Evolutionary conservation across 1,140 invertebrate genomes (phyloP).

Genomic region (Drosophila elegans): DNA sequence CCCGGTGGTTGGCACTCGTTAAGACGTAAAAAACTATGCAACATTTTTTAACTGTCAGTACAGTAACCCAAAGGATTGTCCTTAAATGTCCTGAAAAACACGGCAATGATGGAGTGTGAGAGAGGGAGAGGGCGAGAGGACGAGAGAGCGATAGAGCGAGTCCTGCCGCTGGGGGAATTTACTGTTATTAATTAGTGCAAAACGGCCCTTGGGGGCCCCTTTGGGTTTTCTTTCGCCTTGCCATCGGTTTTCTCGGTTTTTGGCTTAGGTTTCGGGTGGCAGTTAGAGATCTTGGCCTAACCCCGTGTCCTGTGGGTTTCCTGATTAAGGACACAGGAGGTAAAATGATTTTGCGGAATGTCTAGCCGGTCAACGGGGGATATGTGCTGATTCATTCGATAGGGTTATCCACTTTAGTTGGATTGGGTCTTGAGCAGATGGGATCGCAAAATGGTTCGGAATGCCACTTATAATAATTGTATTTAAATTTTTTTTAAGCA

Average conservation of each 20-base stretch:
- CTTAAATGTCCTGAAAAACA: conserved; percentile 21
- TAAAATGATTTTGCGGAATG: conserved; percentile 63
- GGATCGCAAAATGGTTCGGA: background rate
- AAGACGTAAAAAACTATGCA: conserved; percentile 80
- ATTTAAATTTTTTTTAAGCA: too few species aligned
- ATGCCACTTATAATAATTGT: background rate
- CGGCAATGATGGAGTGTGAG: background rate
- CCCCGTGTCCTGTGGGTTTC: conserved; percentile 51
- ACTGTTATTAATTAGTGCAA: conserved; percentile 82
- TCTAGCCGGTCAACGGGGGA: conserved; percentile 17
- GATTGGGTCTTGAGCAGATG: conserved; percentile 24
- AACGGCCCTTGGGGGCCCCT: conserved; percentile 74
- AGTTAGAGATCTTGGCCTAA: conserved; percentile 16
- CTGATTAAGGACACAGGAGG: conserved; percentile 58
- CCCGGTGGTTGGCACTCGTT: conserved; percentile 78
- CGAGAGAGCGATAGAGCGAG: background rate
- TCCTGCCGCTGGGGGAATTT: conserved; percentile 59
- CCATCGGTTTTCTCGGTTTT: conserved; percentile 14
- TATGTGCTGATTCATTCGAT: conserved; percentile 24
- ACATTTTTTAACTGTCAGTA: conserved; percentile 78
- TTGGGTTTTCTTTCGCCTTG: conserved; percentile 28
- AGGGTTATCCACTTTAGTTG: conserved; percentile 27
- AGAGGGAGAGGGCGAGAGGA: background rate
- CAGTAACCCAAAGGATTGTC: conserved; percentile 29
- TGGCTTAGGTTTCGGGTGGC: conserved; percentile 12